A percentile compares a stretch with the other conserved stretches of the same genome.
Conservation (phyloP, 2,113 vertebrate species). For the Probosciger aterrimus region DNA sequence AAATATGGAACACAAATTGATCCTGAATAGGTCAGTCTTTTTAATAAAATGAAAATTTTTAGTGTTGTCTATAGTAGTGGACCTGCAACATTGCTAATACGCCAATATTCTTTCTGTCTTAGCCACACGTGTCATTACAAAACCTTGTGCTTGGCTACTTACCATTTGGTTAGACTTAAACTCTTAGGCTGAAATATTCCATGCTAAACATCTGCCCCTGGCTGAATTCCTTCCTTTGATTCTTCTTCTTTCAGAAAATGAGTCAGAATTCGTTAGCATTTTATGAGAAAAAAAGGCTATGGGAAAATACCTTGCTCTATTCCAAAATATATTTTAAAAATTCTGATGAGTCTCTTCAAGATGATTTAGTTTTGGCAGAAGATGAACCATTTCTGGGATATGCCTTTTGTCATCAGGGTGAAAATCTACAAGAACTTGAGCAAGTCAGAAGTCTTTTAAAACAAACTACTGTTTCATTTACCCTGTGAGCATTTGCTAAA, state of each 20-base stretch:
- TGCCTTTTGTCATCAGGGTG: background rate
- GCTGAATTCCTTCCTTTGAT: conserved; percentile 50
- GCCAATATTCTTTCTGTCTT: background rate
- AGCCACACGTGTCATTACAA: background rate
- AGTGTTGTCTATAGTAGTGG: background rate
- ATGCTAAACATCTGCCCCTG: conserved; percentile 37
- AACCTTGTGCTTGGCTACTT: conserved; percentile 2
- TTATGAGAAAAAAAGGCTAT: conserved; percentile 28
- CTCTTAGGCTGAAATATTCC: conserved; percentile 6
- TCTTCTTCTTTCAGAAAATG: conserved; percentile 32
- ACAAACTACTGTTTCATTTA: background rate
- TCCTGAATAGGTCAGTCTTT: background rate
- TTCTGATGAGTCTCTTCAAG: background rate
- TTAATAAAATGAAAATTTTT: background rate
- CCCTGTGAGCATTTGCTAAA: background rate
- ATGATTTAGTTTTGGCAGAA: background rate
- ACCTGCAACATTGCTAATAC: background rate
- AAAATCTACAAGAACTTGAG: background rate
- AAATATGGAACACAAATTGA: background rate
- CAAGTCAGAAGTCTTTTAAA: background rate
- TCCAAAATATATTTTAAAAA: background rate
- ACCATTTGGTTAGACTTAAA: background rate
- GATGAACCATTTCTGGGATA: background rate
- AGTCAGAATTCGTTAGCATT: conserved; percentile 44
- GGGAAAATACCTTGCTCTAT: conserved; percentile 36